Conservation (phyloP, 2,888 invertebrate species). For the Andrena dorsata region DNA sequence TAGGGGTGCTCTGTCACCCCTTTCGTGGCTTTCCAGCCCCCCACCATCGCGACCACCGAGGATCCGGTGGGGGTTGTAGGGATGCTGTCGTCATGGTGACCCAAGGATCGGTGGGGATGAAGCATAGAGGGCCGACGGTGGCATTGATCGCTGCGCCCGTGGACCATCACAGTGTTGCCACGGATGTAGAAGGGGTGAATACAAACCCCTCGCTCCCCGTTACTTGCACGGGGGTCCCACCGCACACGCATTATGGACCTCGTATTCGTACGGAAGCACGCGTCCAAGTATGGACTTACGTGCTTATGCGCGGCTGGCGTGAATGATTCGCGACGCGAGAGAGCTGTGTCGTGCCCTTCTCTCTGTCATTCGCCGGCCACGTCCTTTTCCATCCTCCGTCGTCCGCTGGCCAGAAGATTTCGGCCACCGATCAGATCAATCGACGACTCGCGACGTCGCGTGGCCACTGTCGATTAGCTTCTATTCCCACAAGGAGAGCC, state of each 20-base stretch:
- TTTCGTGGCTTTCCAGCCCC: constrained; percentile 66
- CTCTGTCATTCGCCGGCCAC: constrained; percentile 74
- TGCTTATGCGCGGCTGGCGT: constrained; percentile 78
- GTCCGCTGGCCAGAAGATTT: constrained; percentile 2
- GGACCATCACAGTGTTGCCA: constrained; percentile 78
- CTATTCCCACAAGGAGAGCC: background rate
- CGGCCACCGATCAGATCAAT: constrained; percentile 10
- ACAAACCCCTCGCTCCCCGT: constrained; percentile 68
- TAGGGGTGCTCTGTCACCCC: constrained; percentile 71
- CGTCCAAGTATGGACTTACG: constrained; percentile 79
- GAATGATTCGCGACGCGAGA: constrained; percentile 80
- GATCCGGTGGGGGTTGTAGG: constrained; percentile 76
- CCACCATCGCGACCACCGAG: constrained; percentile 72
- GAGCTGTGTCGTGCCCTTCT: constrained; percentile 30
- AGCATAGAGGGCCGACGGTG: constrained; percentile 77
- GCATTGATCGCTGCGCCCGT: constrained; percentile 83
- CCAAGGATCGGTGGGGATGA: constrained; percentile 72
- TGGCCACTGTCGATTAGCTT: background rate
- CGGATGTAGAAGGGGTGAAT: constrained; percentile 80
- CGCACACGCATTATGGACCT: constrained; percentile 76
- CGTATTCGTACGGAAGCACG: constrained; percentile 76
- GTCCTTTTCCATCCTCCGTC: constrained; percentile 26
- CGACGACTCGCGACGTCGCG: constrained; percentile 4
- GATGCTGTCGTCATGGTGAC: constrained; percentile 83
- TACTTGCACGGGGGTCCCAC: constrained; percentile 49